Evolutionary conservation across 1,140 invertebrate genomes (phyloP), one percentile per base, ranked within the genome.

Genomic region (Penaeus japonicus): DNA sequence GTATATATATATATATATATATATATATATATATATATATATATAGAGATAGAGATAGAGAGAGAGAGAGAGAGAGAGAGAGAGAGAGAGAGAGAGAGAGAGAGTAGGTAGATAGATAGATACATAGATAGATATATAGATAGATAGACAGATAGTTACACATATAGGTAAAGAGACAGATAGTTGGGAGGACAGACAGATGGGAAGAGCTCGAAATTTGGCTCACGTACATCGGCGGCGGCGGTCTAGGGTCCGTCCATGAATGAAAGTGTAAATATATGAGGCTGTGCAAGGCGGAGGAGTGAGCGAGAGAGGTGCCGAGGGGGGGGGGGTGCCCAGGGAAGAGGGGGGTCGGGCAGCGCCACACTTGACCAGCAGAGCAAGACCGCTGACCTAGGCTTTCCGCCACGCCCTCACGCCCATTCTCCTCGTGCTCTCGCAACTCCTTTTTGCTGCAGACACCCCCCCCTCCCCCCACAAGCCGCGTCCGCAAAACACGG

Each of bases 361-460:
- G 86, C 86, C 86, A 88, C 86, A 88, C 86, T 75, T 88, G 86
- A 88, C 86, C 86, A 88, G 65, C 65, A 88, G 86, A 88, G 86
- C 86, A 88, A 88, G 86, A 88, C 86, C 80, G 65, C 79, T 88
- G 86, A 88, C 86, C 86, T 54, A 88, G 83, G 85, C 57, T 82
- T 88, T 88, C 79, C 59, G 79, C 79, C 86, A 82, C 79, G 62
- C 79, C 86, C 80, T 82, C n/a, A 55, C 65, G 30, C 79, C 32
- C 79, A 70, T 53, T 62, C 77, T n/a, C 53, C 62, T 57, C 47
- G 22, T 53, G 17, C 47, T 54, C 78, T 22, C 47, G 24, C 53
- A n/a, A n/a, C 22, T 53, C 53, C 20, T 54, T 54, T 54, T 53
- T 53, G 35, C 53, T 54, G 22, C 47, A 15, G 24, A 24, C 27